These are phyloP conservation scores for Volucella inflata DNA, from an alignment of 2,888 invertebrate species.

Conservation along the genomic window DNA sequence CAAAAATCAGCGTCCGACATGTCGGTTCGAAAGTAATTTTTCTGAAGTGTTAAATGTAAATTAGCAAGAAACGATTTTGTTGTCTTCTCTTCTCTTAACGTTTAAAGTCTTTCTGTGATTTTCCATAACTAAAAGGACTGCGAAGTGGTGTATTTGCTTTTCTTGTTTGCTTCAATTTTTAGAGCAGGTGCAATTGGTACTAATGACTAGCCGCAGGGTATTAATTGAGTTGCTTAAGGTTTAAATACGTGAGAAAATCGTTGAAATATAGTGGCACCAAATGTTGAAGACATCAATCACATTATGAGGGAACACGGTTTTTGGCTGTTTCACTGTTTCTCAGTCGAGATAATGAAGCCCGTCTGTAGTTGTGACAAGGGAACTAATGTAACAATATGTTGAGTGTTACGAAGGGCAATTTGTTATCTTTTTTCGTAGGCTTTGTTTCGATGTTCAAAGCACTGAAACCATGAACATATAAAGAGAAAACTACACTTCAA, in stretches of 20 bases:
- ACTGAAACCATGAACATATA: too few species aligned
- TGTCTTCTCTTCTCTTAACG: background rate
- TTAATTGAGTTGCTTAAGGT: background rate
- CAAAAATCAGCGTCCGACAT: background rate
- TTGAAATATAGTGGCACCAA: background rate
- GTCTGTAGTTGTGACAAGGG: background rate
- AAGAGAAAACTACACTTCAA: too few species aligned
- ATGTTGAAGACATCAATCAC: constrained; percentile 10
- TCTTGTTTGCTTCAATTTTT: background rate
- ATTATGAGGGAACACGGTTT: constrained; percentile 1
- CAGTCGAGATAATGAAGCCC: background rate
- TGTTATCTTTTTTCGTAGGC: too few species aligned
- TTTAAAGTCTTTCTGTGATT: background rate
- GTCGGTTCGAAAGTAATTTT: too few species aligned
- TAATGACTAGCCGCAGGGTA: constrained; percentile 29
- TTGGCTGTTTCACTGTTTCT: background rate
- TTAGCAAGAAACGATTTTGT: background rate
- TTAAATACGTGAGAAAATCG: constrained; percentile 11
- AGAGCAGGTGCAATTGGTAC: constrained; percentile 32
- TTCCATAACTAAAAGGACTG: constrained; percentile 10
- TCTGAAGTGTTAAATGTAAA: constrained; percentile 16
- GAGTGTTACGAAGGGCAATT: too few species aligned
- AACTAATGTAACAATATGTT: too few species aligned
- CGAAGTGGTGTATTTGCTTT: too few species aligned
- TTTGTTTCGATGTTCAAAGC: too few species aligned